Base-by-base conservation (phyloP, 2,113 vertebrate species). In the Montifringilla adamsi region DNA sequence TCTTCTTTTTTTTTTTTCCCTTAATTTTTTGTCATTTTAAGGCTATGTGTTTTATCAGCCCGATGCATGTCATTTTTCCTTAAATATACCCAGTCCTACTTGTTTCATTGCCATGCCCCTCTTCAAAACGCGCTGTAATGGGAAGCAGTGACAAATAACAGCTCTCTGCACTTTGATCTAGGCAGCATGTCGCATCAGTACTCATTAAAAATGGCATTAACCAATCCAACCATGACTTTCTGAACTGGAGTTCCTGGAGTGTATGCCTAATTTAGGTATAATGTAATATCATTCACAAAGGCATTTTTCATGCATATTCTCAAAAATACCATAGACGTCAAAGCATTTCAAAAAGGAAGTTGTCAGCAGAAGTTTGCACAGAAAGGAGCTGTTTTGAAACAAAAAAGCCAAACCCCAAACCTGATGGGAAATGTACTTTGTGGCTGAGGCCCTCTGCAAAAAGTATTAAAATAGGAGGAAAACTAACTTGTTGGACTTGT, bases 401-500 rank as follows among this genome's bases (percentile, higher is more conserved):
- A 56, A 66, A 78, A 84, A 83, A 56, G 4, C 2, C 35, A 49
- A 35, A n/a, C 5, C 23, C 55, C 46, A 63, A 52, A 63, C 43
- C 46, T 47, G 73, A 47, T 75, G 94, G 80, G 79, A 92, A 95
- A 67, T 22, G 9, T 37, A 22, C 47, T 73, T 77, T 58, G 43
- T 53, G 86, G 44, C 53, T 92, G 80, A 63, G 46, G 31, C 28
- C 56, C 30, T 84, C 77, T 92, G 67, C 60, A 88, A 60, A 87
- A 91, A 60, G 55, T 68, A 90, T 92, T 74, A 80, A 94, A 94
- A 86, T 84, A 77, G 69, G 82, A 81, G 58, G 92, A 91, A 95
- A 95, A 81, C 28, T 0, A 87, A 95, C 90, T 94, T 68, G 92
- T 69, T 87, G 73, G 91, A 81, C 94, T 93, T 84, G 90, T 96